Evolutionary conservation across 2,113 vertebrate species (phyloP).

Genomic region (Eurystomus gularis): DNA sequence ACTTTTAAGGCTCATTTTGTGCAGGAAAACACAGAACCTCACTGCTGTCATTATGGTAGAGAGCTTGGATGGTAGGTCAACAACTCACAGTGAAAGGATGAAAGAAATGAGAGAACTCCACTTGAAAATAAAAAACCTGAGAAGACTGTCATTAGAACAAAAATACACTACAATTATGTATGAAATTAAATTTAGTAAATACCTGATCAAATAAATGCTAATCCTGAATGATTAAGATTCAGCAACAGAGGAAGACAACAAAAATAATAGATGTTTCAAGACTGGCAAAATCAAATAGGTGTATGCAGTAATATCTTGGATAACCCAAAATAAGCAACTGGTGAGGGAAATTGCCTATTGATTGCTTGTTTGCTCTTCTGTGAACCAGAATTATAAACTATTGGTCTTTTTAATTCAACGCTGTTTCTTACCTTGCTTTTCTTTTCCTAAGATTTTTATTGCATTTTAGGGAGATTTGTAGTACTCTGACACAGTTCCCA

Average conservation of each 20-base stretch:
- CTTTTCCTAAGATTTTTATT: neutral
- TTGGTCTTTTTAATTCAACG: neutral
- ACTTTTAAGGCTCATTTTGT: neutral
- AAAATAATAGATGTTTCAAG: neutral
- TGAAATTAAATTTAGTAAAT: neutral
- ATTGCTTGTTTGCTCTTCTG: neutral
- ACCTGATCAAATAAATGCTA: neutral
- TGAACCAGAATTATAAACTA: neutral
- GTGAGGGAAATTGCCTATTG: neutral
- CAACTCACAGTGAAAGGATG: neutral
- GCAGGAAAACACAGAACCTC: neutral
- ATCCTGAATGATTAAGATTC: neutral
- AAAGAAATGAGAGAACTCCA: neutral
- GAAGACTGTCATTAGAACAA: neutral
- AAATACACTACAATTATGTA: neutral
- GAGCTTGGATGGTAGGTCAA: neutral
- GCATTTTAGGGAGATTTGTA: neutral
- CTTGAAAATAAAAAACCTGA: neutral
- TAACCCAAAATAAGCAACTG: neutral
- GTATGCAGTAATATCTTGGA: neutral
- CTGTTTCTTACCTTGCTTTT: neutral
- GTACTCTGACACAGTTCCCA: neutral
- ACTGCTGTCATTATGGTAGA: neutral
- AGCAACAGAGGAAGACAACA: neutral
- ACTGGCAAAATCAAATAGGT: neutral